Percentiles rank a stretch among this genome's conserved stretches.
These are phyloP conservation scores for Cossypha dichroa DNA, from an alignment of 2,797 vertebrate genomes.

Conservation along the genomic window DNA sequence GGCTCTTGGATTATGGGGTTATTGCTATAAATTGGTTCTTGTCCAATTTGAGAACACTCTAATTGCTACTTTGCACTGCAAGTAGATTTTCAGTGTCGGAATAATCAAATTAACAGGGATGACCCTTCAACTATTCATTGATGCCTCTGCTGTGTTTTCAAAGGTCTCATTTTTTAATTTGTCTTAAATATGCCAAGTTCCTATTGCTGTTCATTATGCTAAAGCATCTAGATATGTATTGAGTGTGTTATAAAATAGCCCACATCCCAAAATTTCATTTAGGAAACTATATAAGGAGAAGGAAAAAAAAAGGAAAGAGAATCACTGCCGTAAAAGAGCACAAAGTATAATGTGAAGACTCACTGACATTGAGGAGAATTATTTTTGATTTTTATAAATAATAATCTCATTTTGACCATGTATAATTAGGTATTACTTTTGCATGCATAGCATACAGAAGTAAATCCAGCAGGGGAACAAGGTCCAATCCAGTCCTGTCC, in stretches of 20 bases:
- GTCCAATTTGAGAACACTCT: neutral
- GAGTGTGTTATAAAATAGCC: neutral
- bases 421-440: neutral
- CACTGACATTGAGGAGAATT: neutral
- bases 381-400: neutral
- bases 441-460: neutral
- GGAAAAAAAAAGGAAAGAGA: neutral
- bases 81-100: neutral
- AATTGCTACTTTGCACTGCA: neutral
- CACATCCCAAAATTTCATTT: neutral
- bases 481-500: neutral
- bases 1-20: neutral
- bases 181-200: neutral
- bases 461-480: neutral
- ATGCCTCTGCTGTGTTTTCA: neutral
- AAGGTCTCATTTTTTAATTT: neutral
- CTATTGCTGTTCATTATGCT: neutral
- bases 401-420: neutral
- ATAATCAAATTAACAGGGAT: slow-evolving; percentile 7
- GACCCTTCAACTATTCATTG: neutral
- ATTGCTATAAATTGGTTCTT: neutral
- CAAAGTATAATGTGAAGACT: neutral
- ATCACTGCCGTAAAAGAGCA: neutral
- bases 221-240: neutral
- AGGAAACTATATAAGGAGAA: neutral